A percentile compares a stretch with the other conserved stretches of the same genome.
These are phyloP conservation scores for Oceanodroma leucorhoa DNA, from an alignment of 2,797 vertebrate species.

Conservation along the genomic window DNA sequence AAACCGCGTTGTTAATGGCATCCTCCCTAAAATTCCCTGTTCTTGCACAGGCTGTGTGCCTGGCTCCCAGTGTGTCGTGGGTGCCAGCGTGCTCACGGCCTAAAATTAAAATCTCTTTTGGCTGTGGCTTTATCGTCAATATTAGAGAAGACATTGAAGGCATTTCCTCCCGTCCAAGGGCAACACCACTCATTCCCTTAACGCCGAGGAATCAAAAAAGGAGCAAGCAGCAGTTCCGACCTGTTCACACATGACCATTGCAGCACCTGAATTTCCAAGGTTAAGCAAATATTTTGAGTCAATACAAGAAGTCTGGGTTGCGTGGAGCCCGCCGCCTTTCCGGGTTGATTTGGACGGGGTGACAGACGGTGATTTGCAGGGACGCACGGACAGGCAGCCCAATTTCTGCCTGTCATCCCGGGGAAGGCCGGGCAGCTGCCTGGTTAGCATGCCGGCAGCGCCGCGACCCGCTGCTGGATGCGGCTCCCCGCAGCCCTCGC, in stretches of 20 bases:
- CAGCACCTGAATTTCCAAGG: accelerated
- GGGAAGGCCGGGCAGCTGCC: neutral
- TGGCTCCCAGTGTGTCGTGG: accelerated
- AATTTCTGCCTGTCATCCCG: conserved; percentile 72
- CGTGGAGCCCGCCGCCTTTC: neutral
- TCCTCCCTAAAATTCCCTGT: neutral
- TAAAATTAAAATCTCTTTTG: neutral
- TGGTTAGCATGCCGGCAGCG: neutral
- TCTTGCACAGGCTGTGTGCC: neutral
- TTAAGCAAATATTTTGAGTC: neutral
- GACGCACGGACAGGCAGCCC: neutral
- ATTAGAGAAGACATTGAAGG: neutral
- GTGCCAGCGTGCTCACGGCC: accelerated
- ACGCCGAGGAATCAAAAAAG: accelerated
- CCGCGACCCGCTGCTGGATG: neutral
- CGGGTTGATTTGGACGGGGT: neutral
- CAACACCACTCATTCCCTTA: accelerated
- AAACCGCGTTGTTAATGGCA: accelerated
- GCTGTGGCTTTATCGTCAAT: neutral
- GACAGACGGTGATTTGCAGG: neutral
- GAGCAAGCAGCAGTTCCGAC: accelerated
- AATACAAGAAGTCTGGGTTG: neutral
- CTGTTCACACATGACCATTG: accelerated
- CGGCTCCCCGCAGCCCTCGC: neutral
- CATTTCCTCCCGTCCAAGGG: accelerated